Evolutionary conservation across 2,797 vertebrate species (phyloP).

Genomic region (Sardinella longiceps): DNA sequence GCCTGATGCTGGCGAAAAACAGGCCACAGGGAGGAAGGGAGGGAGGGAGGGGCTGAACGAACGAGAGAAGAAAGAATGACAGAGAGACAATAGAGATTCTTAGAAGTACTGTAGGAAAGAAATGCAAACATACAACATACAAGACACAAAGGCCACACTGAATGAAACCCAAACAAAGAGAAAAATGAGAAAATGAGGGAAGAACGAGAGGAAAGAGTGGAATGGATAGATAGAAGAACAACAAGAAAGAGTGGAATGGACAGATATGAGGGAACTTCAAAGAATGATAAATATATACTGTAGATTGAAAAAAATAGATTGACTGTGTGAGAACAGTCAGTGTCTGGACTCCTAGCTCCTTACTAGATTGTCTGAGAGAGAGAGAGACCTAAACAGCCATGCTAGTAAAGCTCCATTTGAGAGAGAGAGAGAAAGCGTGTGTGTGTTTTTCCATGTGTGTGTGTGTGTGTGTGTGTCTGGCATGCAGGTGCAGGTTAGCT

Average conservation of each 20-base stretch:
- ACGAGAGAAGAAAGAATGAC: background rate
- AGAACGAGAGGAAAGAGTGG: background rate
- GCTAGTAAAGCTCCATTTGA: no score
- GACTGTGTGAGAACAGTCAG: background rate
- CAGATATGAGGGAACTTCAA: background rate
- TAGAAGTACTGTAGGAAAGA: background rate
- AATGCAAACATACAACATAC: background rate
- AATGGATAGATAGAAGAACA: background rate
- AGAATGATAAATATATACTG: no score
- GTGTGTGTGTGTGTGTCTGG: constrained; percentile 8
- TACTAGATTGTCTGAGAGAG: background rate
- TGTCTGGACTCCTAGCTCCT: background rate
- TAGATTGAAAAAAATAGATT: background rate
- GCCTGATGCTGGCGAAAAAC: background rate
- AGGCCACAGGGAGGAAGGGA: background rate
- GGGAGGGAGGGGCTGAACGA: no score
- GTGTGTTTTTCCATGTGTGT: background rate
- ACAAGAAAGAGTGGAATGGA: background rate
- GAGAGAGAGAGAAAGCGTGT: background rate
- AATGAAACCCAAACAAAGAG: background rate
- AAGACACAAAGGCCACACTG: background rate
- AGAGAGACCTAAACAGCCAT: no score
- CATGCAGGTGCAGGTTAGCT: background rate
- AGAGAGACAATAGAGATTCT: background rate
- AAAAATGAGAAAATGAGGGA: background rate